Base-by-base conservation (phyloP, 2,113 vertebrate species). In the Neogale vison region DNA sequence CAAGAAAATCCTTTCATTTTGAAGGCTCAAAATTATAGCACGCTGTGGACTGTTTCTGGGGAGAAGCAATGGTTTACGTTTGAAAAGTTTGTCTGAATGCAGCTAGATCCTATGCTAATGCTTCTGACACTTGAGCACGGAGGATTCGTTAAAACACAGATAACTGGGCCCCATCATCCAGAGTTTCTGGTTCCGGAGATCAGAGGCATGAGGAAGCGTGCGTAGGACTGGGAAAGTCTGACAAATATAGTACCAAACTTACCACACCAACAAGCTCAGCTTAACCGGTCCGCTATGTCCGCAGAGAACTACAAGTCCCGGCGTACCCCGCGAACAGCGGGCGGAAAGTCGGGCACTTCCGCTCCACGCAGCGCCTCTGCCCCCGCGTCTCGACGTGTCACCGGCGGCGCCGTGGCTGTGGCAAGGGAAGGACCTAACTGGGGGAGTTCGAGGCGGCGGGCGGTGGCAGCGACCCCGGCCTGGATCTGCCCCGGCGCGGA, bases 301-400 rank as follows among this genome's bases (percentile, higher is more conserved):
- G 4, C 7, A 0, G 0, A 24, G 10, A 90, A 98, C 98, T 98
- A 97, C 97, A 34, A 2, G 29, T 98, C 98, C 98, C 99, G 65
- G 86, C 29, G 87, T 88, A n/a, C 97, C 13, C 13, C 24, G 96
- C 97, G 94, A 59, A 18, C 72, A 1, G 47, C 31, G 45, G 82
- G 84, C 39, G 89, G 90, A 63, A 59, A 74, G 21, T 31, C 63
- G 8, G 88, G 9, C 72, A 93, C 94, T 98, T 98, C 98, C 98
- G 97, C 91, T 52, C 82, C 91, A 98, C 97, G 97, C 96, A 98
- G 98, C 83, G 86, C 95, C 45, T 45, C 57, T 95, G 95, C 93
- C 91, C 84, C 97, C 94, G 86, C 97, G 98, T 98, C 97, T 96
- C 97, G 95, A 98, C 98, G 98, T 98, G 98, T 96, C 96, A 96